phyloP scores from a whole-genome alignment of 2,113 vertebrate species.

The Pteropus alecto region DNA sequence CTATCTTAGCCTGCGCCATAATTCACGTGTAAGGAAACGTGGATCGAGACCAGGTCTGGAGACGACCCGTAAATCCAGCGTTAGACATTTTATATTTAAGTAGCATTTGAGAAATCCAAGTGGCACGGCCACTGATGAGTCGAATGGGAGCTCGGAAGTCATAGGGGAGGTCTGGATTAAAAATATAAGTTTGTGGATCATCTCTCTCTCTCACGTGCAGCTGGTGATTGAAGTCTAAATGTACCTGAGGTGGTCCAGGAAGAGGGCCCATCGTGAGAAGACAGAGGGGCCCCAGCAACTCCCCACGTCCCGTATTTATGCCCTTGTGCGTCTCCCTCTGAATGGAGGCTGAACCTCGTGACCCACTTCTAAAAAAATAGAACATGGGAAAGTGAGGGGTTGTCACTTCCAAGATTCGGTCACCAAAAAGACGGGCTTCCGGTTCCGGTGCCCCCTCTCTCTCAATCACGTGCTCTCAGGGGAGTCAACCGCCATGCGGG shows the following conservation, averaged over 20 bases:
- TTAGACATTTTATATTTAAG: neutral
- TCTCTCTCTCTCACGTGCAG: accelerated
- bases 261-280: neutral
- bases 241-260: neutral
- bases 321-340: neutral
- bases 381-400: neutral
- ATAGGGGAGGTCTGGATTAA: neutral
- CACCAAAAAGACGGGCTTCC: neutral
- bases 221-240: neutral
- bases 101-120: neutral
- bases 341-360: neutral
- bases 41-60: neutral
- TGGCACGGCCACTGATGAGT: neutral
- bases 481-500: neutral
- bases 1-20: neutral
- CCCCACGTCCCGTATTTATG: neutral
- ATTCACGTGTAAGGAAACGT: neutral
- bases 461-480: neutral
- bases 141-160: neutral
- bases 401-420: neutral
- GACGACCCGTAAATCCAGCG: neutral
- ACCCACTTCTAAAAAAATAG: neutral
- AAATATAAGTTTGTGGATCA: neutral
- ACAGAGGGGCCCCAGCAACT: neutral
- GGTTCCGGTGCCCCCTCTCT: neutral